Conservation (phyloP, 92 coral and sea anemone genomes). For the Heteractis magnifica region DNA sequence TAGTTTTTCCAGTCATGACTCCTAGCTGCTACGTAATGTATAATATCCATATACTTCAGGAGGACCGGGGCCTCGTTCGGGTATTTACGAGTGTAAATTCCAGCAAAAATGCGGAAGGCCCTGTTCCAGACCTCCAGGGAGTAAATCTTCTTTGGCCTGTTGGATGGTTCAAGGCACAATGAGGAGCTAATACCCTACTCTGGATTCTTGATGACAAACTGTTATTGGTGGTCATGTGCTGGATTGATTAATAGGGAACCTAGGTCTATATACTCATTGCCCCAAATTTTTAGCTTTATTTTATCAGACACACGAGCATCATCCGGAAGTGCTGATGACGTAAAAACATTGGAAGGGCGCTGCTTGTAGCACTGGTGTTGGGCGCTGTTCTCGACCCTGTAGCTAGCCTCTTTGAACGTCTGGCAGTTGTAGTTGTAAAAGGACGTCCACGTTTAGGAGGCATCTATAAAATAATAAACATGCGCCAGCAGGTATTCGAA, state of each 20-base stretch:
- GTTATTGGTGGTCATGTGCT: conserved; percentile 14
- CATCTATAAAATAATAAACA: background rate
- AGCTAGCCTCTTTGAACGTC: background rate
- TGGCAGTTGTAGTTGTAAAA: background rate
- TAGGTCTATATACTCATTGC: conserved; percentile 47
- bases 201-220: conserved; percentile 12
- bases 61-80: conserved; percentile 9
- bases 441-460: background rate
- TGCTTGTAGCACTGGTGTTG: background rate
- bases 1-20: conserved; percentile 55
- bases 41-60: conserved; percentile 50
- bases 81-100: conserved; percentile 8
- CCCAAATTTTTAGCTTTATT: conserved; percentile 44
- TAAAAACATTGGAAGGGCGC: background rate
- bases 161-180: conserved; percentile 37
- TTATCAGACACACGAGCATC: conserved; percentile 38
- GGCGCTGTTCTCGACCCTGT: background rate
- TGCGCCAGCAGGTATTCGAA: background rate
- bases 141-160: conserved; percentile 40
- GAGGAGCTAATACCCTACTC: conserved; percentile 30
- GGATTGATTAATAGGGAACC: conserved; percentile 40
- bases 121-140: conserved; percentile 34
- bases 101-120: conserved; percentile 50
- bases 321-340: conserved; percentile 29
- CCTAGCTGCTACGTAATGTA: conserved; percentile 51